Conservation (phyloP, 2,797 vertebrate species). For the Sorex maritimensis region DNA sequence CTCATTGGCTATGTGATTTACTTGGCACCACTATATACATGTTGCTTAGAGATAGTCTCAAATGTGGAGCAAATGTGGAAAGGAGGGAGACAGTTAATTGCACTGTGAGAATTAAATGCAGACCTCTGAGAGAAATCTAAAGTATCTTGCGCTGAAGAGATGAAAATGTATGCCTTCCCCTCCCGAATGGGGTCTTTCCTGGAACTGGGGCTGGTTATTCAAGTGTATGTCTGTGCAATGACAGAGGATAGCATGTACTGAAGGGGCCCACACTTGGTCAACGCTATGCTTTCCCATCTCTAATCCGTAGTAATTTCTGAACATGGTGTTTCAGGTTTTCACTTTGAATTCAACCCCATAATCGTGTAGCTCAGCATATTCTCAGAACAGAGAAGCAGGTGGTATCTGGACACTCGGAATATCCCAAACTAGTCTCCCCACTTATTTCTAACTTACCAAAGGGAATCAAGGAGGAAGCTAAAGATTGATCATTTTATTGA, state of each 20-base stretch:
- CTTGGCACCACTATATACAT: neutral
- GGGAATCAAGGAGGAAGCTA: neutral
- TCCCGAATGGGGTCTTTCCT: neutral
- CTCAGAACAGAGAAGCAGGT: neutral
- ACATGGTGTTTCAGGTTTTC: neutral
- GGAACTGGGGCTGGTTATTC: accelerated
- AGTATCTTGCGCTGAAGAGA: neutral
- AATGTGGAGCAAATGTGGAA: conserved; percentile 22
- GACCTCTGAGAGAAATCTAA: neutral
- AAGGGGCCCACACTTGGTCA: neutral
- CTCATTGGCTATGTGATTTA: conserved; percentile 66
- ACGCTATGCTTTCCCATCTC: neutral
- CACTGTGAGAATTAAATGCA: conserved; percentile 49
- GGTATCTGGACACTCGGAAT: neutral
- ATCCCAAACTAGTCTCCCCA: neutral
- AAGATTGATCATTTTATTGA: conserved; percentile 15
- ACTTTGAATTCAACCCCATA: neutral
- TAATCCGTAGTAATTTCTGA: neutral
- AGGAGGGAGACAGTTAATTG: accelerated
- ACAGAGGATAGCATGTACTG: no score
- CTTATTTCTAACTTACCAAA: neutral
- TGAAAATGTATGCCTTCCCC: neutral
- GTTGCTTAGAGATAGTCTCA: conserved; percentile 66
- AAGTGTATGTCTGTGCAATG: accelerated
- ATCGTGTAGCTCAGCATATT: neutral